These are phyloP conservation scores for Drosophila demipolita DNA, from an alignment of 2,888 invertebrate species.

Conservation along the genomic window DNA sequence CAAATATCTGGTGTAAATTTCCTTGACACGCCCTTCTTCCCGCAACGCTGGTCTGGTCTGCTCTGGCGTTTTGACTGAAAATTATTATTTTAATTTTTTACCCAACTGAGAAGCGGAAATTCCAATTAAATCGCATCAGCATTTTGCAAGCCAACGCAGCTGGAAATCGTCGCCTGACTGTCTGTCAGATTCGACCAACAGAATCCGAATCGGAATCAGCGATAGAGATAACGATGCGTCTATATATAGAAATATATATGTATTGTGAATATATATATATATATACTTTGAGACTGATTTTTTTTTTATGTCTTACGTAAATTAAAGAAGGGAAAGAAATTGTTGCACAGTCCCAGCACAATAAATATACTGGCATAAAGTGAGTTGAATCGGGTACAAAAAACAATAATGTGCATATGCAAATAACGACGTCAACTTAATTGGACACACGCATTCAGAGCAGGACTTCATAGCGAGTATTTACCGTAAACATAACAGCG, in stretches of 20 bases:
- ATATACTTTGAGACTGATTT: constrained; percentile 62
- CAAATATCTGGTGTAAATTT: constrained; percentile 38
- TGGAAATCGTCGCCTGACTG: constrained; percentile 39
- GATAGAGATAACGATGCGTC: constrained; percentile 30
- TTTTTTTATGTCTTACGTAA: constrained; percentile 67
- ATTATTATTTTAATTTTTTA: constrained; percentile 77
- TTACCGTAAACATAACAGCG: constrained; percentile 62
- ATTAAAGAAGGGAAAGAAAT: constrained; percentile 58
- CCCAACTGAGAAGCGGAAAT: constrained; percentile 72
- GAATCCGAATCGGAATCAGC: constrained; percentile 44
- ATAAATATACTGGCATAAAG: constrained; percentile 74
- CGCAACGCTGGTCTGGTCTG: not conserved
- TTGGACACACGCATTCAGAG: constrained; percentile 66
- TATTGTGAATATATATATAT: not conserved
- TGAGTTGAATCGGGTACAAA: constrained; percentile 42
- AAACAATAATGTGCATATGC: constrained; percentile 76
- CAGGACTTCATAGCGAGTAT: constrained; percentile 49
- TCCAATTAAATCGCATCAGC: constrained; percentile 80
- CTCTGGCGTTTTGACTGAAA: constrained; percentile 29
- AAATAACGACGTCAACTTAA: constrained; percentile 79
- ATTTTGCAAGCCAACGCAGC: constrained; percentile 41
- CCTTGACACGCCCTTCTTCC: constrained; percentile 6
- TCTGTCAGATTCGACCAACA: constrained; percentile 30
- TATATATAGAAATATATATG: constrained; percentile 3
- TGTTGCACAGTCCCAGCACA: constrained; percentile 44